These are phyloP conservation scores for Lumbricus terrestris DNA, from an alignment of 2,888 invertebrate genomes.

Conservation along the genomic window DNA sequence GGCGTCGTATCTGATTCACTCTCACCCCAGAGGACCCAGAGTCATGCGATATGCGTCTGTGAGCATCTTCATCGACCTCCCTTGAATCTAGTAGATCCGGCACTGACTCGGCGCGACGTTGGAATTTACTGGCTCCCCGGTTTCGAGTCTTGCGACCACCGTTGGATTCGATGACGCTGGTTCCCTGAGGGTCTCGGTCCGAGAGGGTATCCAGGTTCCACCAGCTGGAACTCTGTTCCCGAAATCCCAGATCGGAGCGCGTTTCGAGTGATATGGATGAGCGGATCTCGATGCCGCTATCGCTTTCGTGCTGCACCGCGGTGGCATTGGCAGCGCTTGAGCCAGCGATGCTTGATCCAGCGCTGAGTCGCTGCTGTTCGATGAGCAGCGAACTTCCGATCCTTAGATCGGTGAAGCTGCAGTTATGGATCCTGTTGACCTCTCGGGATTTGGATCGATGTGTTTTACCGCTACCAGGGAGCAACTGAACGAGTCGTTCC, in stretches of 20 bases:
- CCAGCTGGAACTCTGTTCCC: background rate
- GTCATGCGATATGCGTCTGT: background rate
- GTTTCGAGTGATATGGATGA: background rate
- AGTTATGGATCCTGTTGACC: background rate
- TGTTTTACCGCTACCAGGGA: background rate
- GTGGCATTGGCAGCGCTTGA: background rate
- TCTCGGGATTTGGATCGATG: background rate
- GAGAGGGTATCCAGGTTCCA: background rate
- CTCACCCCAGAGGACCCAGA: background rate
- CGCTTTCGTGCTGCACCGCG: background rate
- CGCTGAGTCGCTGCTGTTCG: background rate
- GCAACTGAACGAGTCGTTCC: background rate
- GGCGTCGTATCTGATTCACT: background rate
- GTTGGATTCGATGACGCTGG: background rate
- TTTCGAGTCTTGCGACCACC: background rate
- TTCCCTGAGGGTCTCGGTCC: background rate
- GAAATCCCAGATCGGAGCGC: background rate
- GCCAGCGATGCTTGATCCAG: background rate
- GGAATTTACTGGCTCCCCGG: background rate
- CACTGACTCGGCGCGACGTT: background rate
- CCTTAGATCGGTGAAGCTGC: slow-evolving; percentile 4
- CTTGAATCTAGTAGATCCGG: background rate
- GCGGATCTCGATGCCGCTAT: background rate
- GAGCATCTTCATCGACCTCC: background rate
- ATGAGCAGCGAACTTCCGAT: background rate